phyloP scores from a whole-genome alignment of 2,113 vertebrate genomes.

The Anolis sagrei region DNA sequence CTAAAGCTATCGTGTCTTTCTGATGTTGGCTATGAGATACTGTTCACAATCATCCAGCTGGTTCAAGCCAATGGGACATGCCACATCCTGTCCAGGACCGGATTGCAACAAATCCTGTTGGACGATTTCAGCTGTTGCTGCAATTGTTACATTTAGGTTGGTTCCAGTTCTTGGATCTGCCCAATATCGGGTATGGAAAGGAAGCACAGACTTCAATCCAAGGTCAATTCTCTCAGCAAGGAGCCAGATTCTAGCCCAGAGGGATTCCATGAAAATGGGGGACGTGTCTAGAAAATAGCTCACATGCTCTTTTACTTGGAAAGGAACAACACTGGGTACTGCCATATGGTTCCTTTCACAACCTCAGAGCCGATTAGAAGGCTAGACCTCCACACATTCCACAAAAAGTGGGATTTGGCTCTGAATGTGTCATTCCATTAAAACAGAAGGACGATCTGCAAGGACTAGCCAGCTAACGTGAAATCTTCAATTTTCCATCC shows the following conservation, averaged over 20 bases:
- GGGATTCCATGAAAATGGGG: not conserved
- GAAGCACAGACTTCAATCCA: not conserved
- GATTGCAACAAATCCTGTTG: not conserved
- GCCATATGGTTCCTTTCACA: not conserved
- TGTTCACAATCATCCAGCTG: not conserved
- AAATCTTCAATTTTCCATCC: not conserved
- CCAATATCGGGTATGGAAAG: not conserved
- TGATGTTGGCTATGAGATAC: not conserved
- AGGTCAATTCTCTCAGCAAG: not conserved
- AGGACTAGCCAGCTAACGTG: not conserved
- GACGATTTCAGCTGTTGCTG: not conserved
- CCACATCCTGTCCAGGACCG: not conserved
- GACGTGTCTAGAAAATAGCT: not conserved
- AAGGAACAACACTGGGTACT: not conserved
- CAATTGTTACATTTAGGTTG: not conserved
- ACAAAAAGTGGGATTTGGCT: conserved; percentile 11
- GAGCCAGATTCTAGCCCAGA: not conserved
- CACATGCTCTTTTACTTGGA: not conserved
- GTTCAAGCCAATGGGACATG: not conserved
- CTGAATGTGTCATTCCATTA: not conserved
- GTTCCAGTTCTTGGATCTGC: not conserved
- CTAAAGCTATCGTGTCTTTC: not conserved
- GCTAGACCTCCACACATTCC: not conserved
- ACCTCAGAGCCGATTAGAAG: not conserved
- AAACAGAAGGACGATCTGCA: not conserved